Evolutionary conservation across 2,113 vertebrate genomes (phyloP), one percentile per base, ranked within the genome.

Genomic region (Solea solea): DNA sequence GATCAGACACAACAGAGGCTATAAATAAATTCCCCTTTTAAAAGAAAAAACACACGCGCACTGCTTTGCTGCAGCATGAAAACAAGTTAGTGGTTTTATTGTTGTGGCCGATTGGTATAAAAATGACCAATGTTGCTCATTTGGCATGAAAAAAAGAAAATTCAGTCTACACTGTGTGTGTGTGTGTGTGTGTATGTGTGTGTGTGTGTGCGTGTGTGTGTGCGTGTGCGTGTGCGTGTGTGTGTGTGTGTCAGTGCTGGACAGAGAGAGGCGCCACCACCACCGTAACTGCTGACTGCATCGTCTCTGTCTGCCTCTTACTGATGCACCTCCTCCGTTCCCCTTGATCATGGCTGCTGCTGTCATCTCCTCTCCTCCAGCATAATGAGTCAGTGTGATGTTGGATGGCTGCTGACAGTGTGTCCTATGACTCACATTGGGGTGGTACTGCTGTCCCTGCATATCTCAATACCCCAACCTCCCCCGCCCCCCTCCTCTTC

Each of bases 311-410:
- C 54, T 57, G 39, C 66, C 74, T 77, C 50, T 52, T 60, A 71
- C 65, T 56, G 74, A 76, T 60, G 63, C 7, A 25, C 64, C 75
- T 83, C 69, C 56, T 76, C 75, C 45, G 16, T 66, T 77, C 76
- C 76, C 82, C 82, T 87, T 90, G 87, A 91, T 85, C 83, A 78
- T 60, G 74, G 80, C 74, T 50, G 16, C 82, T 70, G 72, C 86
- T 88, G 86, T 84, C 79, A 69, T 86, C 69, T 78, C 63, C 41
- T 75, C 74, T 91, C 87, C 76, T 78, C 50, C 81, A 71, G 86
- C 48, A 15, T 88, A 90, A 88, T 91, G 84, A 91, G 86, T 89
- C 83, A 84, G 76, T 80, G 82, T 85, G 84, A 88, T 83, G 87
- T 71, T 71, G 69, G 86, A 88, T 85, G 81, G 69, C 78, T 86